Evolutionary conservation across 1,140 invertebrate genomes (phyloP).

Genomic region (Neuroterus valhalla): DNA sequence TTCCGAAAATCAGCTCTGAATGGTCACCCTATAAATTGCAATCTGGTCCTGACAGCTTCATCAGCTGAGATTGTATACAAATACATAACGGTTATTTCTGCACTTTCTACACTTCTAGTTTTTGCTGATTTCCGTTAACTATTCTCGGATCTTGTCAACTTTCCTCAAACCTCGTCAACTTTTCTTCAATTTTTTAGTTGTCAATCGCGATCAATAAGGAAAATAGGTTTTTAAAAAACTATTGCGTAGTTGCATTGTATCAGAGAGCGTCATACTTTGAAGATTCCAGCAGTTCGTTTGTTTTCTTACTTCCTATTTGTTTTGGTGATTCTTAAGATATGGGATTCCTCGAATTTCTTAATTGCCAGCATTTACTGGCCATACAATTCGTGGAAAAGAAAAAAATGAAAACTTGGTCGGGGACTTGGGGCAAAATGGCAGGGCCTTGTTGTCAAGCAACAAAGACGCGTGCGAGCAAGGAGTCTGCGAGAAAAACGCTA

Average conservation of each 20-base stretch:
- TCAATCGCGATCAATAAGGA: no score
- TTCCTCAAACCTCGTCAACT: no score
- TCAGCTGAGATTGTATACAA: no score
- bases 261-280: conserved; percentile 2
- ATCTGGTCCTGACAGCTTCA: no score
- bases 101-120: no score
- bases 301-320: neutral
- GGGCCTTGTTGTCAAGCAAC: conserved; percentile 41
- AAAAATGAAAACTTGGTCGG: neutral
- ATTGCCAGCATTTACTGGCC: neutral
- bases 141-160: no score
- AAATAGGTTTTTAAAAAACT: neutral
- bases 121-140: no score
- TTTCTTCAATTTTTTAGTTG: no score
- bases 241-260: conserved; percentile 58
- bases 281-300: neutral
- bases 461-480: conserved; percentile 46
- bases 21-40: no score
- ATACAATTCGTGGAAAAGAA: conserved; percentile 22
- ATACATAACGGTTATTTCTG: no score
- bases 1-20: no score
- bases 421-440: conserved; percentile 34
- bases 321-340: neutral
- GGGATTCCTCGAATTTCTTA: no score
- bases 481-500: conserved; percentile 31